Percentiles rank a stretch among this genome's conserved stretches.
Conservation (phyloP, 1,140 invertebrate species). For the Adelges cooleyi region DNA sequence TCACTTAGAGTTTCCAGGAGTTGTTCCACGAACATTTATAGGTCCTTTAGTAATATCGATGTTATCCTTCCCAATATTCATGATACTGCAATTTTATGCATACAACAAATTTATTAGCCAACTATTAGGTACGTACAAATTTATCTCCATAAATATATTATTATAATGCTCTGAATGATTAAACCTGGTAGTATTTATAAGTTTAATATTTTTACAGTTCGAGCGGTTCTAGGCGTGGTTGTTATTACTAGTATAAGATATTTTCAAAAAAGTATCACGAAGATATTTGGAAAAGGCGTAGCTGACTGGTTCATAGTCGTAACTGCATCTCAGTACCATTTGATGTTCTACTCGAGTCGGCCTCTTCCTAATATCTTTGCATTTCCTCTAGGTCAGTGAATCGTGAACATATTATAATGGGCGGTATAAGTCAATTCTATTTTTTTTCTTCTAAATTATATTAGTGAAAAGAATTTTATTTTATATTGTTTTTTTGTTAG, state of each 20-base stretch:
- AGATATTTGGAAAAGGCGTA: conserved; percentile 65
- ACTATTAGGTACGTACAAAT: conserved; percentile 64
- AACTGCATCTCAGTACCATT: conserved; percentile 89
- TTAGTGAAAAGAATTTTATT: background rate
- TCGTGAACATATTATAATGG: no score
- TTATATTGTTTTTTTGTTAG: conserved; percentile 32
- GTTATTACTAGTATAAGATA: conserved; percentile 63
- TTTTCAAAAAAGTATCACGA: conserved; percentile 56
- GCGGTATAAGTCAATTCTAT: no score
- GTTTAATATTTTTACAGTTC: conserved; percentile 52
- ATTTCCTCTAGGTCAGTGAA: conserved; percentile 67
- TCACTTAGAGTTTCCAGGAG: conserved; percentile 94
- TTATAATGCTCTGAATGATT: no score
- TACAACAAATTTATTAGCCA: conserved; percentile 80
- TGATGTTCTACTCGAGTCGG: conserved; percentile 90
- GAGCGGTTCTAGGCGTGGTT: conserved; percentile 59
- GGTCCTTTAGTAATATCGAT: conserved; percentile 77
- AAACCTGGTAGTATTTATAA: no score
- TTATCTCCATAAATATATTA: no score
- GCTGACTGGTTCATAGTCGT: conserved; percentile 73
- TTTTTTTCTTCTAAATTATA: no score
- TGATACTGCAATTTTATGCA: conserved; percentile 53
- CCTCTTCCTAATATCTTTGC: conserved; percentile 94
- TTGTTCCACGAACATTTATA: conserved; percentile 92
- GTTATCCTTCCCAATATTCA: conserved; percentile 63